A percentile compares a stretch with the other conserved stretches of the same genome.
These are phyloP conservation scores for Reticulitermes speratus DNA, from an alignment of 1,140 invertebrate genomes.

Conservation along the genomic window DNA sequence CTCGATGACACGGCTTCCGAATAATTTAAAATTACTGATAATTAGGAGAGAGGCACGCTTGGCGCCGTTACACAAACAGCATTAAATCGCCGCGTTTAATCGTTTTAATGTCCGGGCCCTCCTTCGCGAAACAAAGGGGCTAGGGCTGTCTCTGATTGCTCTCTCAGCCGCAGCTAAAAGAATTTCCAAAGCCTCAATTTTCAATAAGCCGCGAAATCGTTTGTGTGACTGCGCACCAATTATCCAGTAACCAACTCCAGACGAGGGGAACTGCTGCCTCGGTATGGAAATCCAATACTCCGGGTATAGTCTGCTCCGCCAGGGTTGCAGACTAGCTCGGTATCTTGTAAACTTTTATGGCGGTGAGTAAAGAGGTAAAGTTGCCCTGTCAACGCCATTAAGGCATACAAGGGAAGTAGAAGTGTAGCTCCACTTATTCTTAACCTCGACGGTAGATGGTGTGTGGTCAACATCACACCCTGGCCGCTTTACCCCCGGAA, in stretches of 20 bases:
- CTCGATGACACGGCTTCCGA: too few relatives aligned
- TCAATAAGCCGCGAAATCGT: slow-evolving; percentile 14
- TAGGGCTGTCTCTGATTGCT: not conserved
- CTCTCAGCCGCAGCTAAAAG: slow-evolving; percentile 9
- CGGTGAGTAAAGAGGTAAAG: too few relatives aligned
- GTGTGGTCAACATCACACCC: too few relatives aligned
- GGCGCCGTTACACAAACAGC: not conserved
- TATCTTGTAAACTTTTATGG: too few relatives aligned
- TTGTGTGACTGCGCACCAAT: slow-evolving; percentile 17
- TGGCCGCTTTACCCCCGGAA: too few relatives aligned
- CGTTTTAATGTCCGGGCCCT: not conserved
- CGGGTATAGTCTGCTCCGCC: not conserved
- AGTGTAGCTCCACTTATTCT: too few relatives aligned
- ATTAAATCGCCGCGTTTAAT: not conserved
- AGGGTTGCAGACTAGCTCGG: too few relatives aligned
- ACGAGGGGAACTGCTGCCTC: not conserved
- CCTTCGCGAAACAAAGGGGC: not conserved
- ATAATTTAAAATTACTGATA: too few relatives aligned
- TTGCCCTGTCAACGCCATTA: too few relatives aligned
- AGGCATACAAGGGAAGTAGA: too few relatives aligned
- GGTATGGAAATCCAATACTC: slow-evolving; percentile 5
- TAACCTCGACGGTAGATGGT: too few relatives aligned
- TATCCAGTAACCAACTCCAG: slow-evolving; percentile 6
- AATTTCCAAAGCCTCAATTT: slow-evolving; percentile 19
- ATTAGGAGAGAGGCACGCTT: too few relatives aligned